Evolutionary conservation across 2,113 vertebrate species (phyloP), one percentile per base, ranked within the genome.

Genomic region (Hypocryptadius cinnamomeus): DNA sequence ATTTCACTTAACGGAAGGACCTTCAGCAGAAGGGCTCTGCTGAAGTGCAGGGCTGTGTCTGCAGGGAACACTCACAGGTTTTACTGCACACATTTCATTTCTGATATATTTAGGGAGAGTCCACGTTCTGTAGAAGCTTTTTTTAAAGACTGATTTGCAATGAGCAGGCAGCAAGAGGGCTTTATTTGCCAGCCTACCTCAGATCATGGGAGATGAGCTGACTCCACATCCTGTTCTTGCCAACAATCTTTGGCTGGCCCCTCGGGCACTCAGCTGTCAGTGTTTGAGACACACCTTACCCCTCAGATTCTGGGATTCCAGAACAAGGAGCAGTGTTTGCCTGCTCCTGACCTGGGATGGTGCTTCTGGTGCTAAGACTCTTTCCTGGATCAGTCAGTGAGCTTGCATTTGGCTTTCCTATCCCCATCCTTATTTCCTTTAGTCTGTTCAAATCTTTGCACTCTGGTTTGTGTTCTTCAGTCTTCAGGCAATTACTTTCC

Each of bases 1-100:
- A 85, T 92, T 95, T 95, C 81, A 84, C 78, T 87, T 96, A 95
- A 94, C 69, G 68, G 79, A 51, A 85, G 79, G 86, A 53, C 47
- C 66, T 80, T 57, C 31, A 50, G 35, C 10, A 54, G 59, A 47
- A 69, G 39, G 54, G 39, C 60, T 70, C 30, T 57, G 81, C 78
- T 56, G 44, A 70, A 63, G 56, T 17, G 21, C 37, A 40, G 57
- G 44, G 3, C 50, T 76, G 25, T 48, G 59, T 50, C 39, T 66
- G 1, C 57, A 30, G 72, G 79, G 39, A 81, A 4, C 30, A 79
- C 57, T 93, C 44, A 5, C 44, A 45, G 60, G 10, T 69, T 81
- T 72, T 76, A 13, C 23, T 14, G 22, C 28, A 17, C 3, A 1
- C 15, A 15, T 44, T 73, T 65, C 4, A 10, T 35, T 94, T 42